Evolutionary conservation across 2,113 vertebrate genomes (phyloP).

Genomic region (Ailurus styani): DNA sequence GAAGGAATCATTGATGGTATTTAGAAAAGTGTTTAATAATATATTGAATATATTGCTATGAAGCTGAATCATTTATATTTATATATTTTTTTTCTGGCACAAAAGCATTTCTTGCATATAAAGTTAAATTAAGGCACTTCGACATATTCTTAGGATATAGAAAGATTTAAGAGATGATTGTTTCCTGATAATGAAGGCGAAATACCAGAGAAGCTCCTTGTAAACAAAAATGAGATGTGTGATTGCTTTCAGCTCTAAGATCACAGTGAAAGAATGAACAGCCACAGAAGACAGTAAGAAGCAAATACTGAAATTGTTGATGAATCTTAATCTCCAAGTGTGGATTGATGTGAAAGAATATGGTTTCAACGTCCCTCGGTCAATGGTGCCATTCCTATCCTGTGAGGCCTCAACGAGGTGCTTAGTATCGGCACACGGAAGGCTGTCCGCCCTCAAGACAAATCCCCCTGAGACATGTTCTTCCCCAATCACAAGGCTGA

Average conservation of each 20-base stretch:
- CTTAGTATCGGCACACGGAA: not conserved
- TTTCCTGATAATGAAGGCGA: not conserved
- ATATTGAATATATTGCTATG: not conserved
- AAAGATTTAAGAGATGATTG: not conserved
- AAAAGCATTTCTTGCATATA: not conserved
- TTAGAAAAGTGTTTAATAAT: not conserved
- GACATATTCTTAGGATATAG: not conserved
- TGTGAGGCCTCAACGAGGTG: not conserved
- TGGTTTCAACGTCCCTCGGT: not conserved
- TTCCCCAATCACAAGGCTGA: not conserved
- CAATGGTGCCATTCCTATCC: not conserved
- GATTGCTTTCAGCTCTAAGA: not conserved
- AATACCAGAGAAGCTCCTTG: not conserved
- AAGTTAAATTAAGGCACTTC: not conserved
- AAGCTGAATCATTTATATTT: not conserved
- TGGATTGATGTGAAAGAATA: not conserved
- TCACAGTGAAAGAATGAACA: not conserved
- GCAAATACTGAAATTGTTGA: not conserved
- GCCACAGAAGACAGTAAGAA: not conserved
- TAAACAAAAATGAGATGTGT: not conserved
- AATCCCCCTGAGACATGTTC: not conserved
- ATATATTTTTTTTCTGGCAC: not conserved
- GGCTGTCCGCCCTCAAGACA: not conserved
- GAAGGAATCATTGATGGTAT: not conserved
- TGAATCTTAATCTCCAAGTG: not conserved